A percentile compares a stretch with the other conserved stretches of the same genome.
These are phyloP conservation scores for Scaptomyza pallida DNA, from an alignment of 1,140 invertebrate species.

Conservation along the genomic window DNA sequence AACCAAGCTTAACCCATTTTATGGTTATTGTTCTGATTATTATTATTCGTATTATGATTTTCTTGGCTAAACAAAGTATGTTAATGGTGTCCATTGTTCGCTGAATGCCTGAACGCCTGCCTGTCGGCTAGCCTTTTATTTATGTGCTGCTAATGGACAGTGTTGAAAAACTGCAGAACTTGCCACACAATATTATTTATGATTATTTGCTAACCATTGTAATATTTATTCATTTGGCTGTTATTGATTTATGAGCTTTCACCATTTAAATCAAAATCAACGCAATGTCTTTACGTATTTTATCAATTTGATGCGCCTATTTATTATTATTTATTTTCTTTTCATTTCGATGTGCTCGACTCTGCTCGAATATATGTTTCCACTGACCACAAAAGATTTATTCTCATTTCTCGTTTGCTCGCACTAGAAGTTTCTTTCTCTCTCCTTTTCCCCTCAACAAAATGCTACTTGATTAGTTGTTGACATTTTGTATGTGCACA, in stretches of 20 bases:
- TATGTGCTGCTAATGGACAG: slow-evolving; percentile 74
- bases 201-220: slow-evolving; percentile 47
- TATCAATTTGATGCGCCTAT: slow-evolving; percentile 76
- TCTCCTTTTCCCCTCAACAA: slow-evolving; percentile 25
- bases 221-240: slow-evolving; percentile 76
- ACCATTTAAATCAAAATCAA: slow-evolving; percentile 73
- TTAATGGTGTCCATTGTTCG: slow-evolving; percentile 58
- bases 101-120: slow-evolving; percentile 11
- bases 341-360: neutral
- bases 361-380: slow-evolving; percentile 58
- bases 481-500: slow-evolving; percentile 61
- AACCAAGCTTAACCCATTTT: slow-evolving; percentile 63
- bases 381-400: slow-evolving; percentile 72
- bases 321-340: slow-evolving; percentile 69
- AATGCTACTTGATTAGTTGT: slow-evolving; percentile 75
- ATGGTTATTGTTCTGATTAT: slow-evolving; percentile 65
- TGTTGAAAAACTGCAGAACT: slow-evolving; percentile 50
- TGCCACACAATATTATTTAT: slow-evolving; percentile 69
- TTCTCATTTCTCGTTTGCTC: slow-evolving; percentile 63
- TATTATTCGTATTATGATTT: slow-evolving; percentile 70
- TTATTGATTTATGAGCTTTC: slow-evolving; percentile 67
- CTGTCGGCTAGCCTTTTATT: slow-evolving; percentile 52
- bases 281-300: slow-evolving; percentile 53
- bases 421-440: neutral
- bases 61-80: slow-evolving; percentile 65